Conservation (phyloP, 2,113 vertebrate genomes). For the Oophaga pumilio region DNA sequence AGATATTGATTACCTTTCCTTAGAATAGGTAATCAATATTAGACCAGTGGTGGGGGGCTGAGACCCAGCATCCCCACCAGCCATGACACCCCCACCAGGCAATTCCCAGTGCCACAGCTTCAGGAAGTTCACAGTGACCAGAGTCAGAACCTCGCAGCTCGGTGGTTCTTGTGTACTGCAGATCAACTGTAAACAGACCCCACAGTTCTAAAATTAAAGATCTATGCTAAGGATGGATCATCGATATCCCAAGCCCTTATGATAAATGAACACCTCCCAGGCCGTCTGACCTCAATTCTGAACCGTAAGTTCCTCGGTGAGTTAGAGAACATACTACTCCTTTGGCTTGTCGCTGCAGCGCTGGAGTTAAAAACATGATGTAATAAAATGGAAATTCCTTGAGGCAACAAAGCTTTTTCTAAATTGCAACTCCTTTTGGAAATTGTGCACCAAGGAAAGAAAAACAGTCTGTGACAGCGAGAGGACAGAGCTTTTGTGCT, state of each 20-base stretch:
- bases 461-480: constrained; percentile 46
- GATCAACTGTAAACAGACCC: too few species aligned
- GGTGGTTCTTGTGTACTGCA: too few species aligned
- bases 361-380: constrained; percentile 2
- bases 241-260: neutral
- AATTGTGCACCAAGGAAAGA: constrained; percentile 38
- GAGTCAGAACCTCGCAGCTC: too few species aligned
- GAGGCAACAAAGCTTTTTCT: constrained; percentile 41
- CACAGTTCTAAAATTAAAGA: too few species aligned
- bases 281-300: neutral
- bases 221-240: too few species aligned
- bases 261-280: neutral
- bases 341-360: neutral
- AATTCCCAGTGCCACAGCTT: too few species aligned
- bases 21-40: too few species aligned
- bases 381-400: constrained; percentile 20
- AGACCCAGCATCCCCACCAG: too few species aligned
- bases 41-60: too few species aligned
- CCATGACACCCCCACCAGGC: too few species aligned
- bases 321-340: neutral
- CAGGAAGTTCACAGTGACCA: too few species aligned
- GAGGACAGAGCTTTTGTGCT: constrained; percentile 52
- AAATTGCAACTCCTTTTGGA: constrained; percentile 42
- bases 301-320: neutral
- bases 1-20: too few species aligned